Evolutionary conservation across 2,888 invertebrate species (phyloP), one percentile per base, ranked within the genome.

Genomic region (Acleris cristana): DNA sequence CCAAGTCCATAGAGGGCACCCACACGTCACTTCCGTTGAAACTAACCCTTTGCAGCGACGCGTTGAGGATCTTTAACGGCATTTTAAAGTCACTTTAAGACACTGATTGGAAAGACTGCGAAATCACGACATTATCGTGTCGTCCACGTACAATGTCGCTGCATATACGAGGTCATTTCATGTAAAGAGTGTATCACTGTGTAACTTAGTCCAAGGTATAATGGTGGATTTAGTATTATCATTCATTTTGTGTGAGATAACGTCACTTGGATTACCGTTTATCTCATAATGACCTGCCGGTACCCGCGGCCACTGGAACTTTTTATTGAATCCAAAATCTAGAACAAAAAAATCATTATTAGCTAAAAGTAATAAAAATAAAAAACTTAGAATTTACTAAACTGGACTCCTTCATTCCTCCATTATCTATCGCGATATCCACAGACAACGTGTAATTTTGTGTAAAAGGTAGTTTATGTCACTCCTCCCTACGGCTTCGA

Each of bases 1-100:
- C 89, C 75, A 92, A 65, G 67, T 89, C 88, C 70, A 87, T 69
- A 0, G 85, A 81, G 0, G 83, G 78, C 6, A 77, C 82, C 82
- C 82, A 81, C 44, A 69, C 51, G 14, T 81, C 85, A 10, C 79
- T 73, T 30, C 79, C 84, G 63, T 87, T 88, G 81, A 80, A 80
- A 12, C 71, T 48, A 7, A 48, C 60, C 34, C 72, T 70, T 12
- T 67, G 74, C 7, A 78, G 65, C 0, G 78, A 79, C n/a, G 75
- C 63, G 65, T 83, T 84, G 14, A 78, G 73, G 14, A 71, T 68
- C 59, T 70, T 75, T 56, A 74, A 45, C 5, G 81, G 72, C 82
- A 82, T 82, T 34, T 69, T 75, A 18, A 49, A 1, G 14, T 40
- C 40, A 10, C 2, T 12, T 54, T 16, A 53, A 14, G 14, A 8